A percentile compares a stretch with the other conserved stretches of the same genome.
phyloP scores from a whole-genome alignment of 1,140 invertebrate genomes.

The Monochamus saltuarius region DNA sequence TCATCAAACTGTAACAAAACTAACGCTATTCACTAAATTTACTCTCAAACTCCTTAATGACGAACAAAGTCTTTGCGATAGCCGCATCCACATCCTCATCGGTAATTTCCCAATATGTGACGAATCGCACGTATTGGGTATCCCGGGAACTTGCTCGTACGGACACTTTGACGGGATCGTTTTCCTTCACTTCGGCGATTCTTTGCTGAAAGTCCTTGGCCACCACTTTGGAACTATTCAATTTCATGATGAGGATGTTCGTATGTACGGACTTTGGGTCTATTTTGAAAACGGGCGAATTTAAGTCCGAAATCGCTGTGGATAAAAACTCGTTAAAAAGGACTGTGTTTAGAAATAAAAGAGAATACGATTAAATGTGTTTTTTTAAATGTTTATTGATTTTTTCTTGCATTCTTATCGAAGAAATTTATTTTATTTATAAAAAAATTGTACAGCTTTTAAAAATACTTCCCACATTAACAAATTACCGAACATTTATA shows the following conservation, averaged over 20 bases:
- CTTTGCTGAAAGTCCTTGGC: conserved; percentile 60
- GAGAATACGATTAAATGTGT: too few relatives aligned
- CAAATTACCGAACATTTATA: too few relatives aligned
- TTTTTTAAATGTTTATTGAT: too few relatives aligned
- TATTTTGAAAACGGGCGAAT: conserved; percentile 57
- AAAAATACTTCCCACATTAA: too few relatives aligned
- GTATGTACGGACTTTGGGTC: conserved; percentile 67
- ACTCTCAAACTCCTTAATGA: conserved; percentile 59
- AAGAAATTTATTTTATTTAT: too few relatives aligned
- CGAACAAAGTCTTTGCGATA: conserved; percentile 62
- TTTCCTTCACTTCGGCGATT: conserved; percentile 57
- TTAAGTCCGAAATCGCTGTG: conserved; percentile 62
- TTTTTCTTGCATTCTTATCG: too few relatives aligned
- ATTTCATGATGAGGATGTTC: conserved; percentile 75
- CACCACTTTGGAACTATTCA: conserved; percentile 54
- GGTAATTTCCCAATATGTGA: conserved; percentile 68
- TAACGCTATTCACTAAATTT: not conserved
- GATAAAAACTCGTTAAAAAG: conserved; percentile 23
- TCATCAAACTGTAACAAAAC: too few relatives aligned
- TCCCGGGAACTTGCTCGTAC: conserved; percentile 60
- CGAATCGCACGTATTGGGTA: conserved; percentile 56
- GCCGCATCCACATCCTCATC: conserved; percentile 63
- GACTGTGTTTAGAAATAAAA: not conserved
- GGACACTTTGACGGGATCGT: conserved; percentile 56
- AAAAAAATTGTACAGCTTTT: too few relatives aligned